Evolutionary conservation across 2,888 invertebrate genomes (phyloP), one percentile per base, ranked within the genome.

Genomic region (Tipula helvola): DNA sequence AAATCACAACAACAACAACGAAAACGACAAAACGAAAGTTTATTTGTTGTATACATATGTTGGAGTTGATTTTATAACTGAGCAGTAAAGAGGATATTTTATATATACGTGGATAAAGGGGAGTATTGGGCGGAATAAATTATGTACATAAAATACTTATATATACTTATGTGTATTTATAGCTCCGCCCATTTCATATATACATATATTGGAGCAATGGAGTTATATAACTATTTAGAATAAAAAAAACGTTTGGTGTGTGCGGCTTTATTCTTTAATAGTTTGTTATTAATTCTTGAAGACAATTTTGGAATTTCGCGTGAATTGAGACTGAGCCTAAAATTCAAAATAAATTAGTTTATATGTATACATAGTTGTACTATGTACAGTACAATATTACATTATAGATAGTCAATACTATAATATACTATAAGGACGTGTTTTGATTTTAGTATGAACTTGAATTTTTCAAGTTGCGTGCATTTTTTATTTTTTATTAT

Each of bases 31-130:
- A 28, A 18, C 71, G 71, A 71, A 16, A 57, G 52, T 57, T 57
- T 57, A 57, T 71, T 71, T 71, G 71, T 71, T 71, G 71, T 28
- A 28, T 71, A n/a, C n/a, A n/a, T n/a, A 28, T 10, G 84, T 39
- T 84, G 39, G 84, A 84, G 84, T 84, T 84, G 84, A 84, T 84
- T 84, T 84, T 84, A 84, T 36, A 39, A 84, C 84, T 84, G 84
- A 84, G 84, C 84, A 84, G 39, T 84, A 84, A 39, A 28, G 71
- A 71, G 18, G 71, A 18, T 71, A 71, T 28, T 71, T 1, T 52
- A 41, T 12, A 44, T 71, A 3, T 71, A 28, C 28, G 71, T 71
- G 71, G 71, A 71, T 28, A 71, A 71, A 71, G 71, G 71, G 71
- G 71, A 28, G 12, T 71, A 71, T 71, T 71, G 71, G 71, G 71